Conservation (phyloP, 2,113 vertebrate genomes). For the Rhegmatorhina hoffmannsi region DNA sequence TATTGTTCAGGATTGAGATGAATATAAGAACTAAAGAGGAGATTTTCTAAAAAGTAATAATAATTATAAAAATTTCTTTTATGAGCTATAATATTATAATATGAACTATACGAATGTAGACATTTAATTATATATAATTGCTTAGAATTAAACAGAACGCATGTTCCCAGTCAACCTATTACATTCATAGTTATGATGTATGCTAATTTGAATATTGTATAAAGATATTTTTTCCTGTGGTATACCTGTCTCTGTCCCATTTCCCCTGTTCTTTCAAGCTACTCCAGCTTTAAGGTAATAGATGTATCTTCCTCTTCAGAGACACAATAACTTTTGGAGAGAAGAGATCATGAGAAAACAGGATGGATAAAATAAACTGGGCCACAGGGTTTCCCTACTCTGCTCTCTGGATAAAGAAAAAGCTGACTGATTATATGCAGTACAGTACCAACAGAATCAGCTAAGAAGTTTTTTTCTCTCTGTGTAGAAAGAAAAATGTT, state of each 20-base stretch:
- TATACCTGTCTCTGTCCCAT: neutral
- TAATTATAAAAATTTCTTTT: neutral
- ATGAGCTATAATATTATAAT: neutral
- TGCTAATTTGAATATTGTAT: neutral
- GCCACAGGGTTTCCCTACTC: neutral
- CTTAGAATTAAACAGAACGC: neutral
- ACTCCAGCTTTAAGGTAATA: neutral
- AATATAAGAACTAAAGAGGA: neutral
- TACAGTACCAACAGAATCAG: neutral
- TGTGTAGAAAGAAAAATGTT: conserved; percentile 24
- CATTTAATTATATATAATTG: neutral
- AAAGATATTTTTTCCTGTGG: neutral
- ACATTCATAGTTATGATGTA: neutral
- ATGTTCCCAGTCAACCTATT: neutral
- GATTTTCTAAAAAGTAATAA: neutral
- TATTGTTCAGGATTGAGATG: neutral
- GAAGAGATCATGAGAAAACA: neutral
- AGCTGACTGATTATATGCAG: neutral
- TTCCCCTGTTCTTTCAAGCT: neutral
- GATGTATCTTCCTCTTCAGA: neutral
- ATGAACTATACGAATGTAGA: neutral
- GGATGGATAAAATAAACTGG: neutral
- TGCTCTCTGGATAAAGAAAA: neutral
- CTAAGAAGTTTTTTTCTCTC: neutral
- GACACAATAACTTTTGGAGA: neutral